Evolutionary conservation across 2,888 invertebrate genomes (phyloP).

Genomic region (Neoscelio sp.): DNA sequence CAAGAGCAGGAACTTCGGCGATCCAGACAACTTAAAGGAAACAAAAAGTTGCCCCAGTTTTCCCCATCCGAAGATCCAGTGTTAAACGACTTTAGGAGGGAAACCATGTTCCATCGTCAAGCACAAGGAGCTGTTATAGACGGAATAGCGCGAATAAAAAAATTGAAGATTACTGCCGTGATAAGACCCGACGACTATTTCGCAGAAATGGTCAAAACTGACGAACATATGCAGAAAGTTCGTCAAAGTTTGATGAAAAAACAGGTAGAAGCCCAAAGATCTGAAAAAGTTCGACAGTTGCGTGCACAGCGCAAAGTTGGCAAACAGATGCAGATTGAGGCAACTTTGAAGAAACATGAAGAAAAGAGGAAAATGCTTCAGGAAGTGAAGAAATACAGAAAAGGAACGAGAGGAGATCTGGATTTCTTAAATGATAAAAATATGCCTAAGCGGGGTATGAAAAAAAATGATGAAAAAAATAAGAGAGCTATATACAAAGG

Average conservation of each 20-base stretch:
- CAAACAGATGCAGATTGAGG: conserved; percentile 94
- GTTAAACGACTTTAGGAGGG: conserved; percentile 95
- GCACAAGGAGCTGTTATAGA: conserved; percentile 94
- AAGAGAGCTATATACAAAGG: too few species aligned
- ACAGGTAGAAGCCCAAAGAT: conserved; percentile 92
- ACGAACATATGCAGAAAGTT: conserved; percentile 98
- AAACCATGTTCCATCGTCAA: conserved; percentile 94
- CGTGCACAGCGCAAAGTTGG: conserved; percentile 96
- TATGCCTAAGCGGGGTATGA: too few species aligned
- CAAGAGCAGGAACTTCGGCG: conserved; percentile 90
- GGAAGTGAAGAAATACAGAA: conserved; percentile 96
- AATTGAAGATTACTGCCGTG: conserved; percentile 88
- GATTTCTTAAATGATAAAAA: conserved; percentile 91
- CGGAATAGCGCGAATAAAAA: conserved; percentile 91
- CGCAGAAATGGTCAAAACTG: conserved; percentile 99
- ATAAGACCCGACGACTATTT: conserved; percentile 97
- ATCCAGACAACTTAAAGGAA: conserved; percentile 87
- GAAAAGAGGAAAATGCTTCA: conserved; percentile 97
- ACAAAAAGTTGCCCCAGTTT: conserved; percentile 87
- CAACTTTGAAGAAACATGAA: conserved; percentile 92
- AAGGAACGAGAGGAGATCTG: conserved; percentile 91
- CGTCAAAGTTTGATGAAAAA: conserved; percentile 92
- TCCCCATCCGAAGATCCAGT: conserved; percentile 90
- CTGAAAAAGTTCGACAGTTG: conserved; percentile 95
- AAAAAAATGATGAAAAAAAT: too few species aligned